Percentiles rank a stretch among this genome's conserved stretches.
Conservation (phyloP, 2,797 vertebrate species). For the Molossus alvarezi region DNA sequence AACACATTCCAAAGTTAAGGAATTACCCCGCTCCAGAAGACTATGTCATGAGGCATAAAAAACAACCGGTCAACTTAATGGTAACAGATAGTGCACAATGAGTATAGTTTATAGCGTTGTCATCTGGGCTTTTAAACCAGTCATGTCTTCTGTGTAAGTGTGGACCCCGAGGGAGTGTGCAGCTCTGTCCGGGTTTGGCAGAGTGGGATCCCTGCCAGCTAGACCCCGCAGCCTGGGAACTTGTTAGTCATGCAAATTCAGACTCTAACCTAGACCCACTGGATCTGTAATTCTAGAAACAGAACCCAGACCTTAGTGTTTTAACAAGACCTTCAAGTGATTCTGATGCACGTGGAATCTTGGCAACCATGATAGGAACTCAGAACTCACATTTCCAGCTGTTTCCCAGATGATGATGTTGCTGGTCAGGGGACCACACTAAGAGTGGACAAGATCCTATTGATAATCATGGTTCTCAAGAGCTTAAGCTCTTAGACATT, state of each 20-base stretch:
- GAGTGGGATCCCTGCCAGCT: background rate
- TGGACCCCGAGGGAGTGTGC: background rate
- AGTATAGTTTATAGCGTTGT: background rate
- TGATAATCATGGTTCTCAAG: constrained; percentile 24
- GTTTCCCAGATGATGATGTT: background rate
- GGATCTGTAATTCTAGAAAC: background rate
- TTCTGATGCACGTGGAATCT: background rate
- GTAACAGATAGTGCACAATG: background rate
- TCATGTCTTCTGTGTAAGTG: background rate
- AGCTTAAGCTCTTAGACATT: background rate
- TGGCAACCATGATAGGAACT: background rate
- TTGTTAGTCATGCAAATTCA: background rate
- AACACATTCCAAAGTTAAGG: background rate
- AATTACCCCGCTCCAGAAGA: background rate
- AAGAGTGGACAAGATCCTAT: background rate
- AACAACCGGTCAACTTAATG: background rate
- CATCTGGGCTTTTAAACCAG: background rate
- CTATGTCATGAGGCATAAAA: background rate
- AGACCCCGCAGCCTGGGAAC: background rate
- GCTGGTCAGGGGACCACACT: background rate
- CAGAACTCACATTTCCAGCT: background rate
- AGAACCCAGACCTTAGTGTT: background rate
- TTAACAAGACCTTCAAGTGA: background rate
- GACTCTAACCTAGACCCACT: background rate
- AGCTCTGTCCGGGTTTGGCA: background rate